Base-by-base conservation (phyloP, 2,888 invertebrate genomes). In the Trachelus tabidus region DNA sequence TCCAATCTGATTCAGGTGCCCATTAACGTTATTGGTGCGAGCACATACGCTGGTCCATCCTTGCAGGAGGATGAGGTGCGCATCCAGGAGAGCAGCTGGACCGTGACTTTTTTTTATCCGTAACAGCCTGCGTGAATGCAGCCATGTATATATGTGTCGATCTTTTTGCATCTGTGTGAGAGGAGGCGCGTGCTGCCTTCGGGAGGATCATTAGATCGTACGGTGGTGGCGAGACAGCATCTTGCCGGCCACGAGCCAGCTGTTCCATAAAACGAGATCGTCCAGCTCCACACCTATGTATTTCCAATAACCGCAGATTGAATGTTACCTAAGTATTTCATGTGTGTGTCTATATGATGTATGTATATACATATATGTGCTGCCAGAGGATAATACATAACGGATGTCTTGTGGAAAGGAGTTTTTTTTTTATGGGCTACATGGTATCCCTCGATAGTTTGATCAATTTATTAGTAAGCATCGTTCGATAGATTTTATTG, bases 121-220 rank as follows among this genome's bases (percentile, higher is more conserved):
- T 75, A 78, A 76, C 78, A 74, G 68, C 77, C 76, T 73, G 79
- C 77, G 71, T 76, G 68, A 75, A 15, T 31, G 4, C 33, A 71
- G 33, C 71, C 3, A n/a, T 30, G 23, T n/a, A 35, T 30, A 23
- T 74, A 12, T 1, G 37, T 34, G 35, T 23, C 6, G 12, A 34
- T 74, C 23, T 23, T n/a, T 34, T 30, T 35, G 4, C 34, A 37
- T 74, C 69, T 76, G 76, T 76, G 76, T 75, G 30, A 37, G 31
- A n/a, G 68, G 80, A 81, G 82, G 81, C 83, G 81, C 81, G 83
- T 82, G 83, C 84, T 78, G 73, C 79, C 78, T 77, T 80, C 81
- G 79, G 80, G 77, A 78, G 83, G 76, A 79, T 79, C 79, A 73
- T 79, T 76, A 76, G 76, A 79, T 79, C 78, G 76, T 68, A 34